phyloP scores from a whole-genome alignment of 2,888 invertebrate genomes.

The Rhagophthalmus giganteus region DNA sequence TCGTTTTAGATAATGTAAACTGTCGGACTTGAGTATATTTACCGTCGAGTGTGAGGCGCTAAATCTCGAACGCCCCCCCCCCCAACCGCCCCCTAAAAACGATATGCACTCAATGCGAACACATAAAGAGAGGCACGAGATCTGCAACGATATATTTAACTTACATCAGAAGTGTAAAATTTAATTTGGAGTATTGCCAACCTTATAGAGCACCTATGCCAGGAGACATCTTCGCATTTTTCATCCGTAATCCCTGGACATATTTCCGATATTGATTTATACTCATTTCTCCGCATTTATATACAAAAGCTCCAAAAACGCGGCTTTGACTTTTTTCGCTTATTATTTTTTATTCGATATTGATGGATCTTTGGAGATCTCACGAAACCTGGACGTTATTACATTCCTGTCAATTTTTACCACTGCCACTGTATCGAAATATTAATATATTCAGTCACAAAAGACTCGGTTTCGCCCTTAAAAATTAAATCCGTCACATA shows the following conservation, averaged over 20 bases:
- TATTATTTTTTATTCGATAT: conserved; percentile 30
- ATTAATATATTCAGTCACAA: too few relatives aligned
- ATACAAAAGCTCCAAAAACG: conserved; percentile 17
- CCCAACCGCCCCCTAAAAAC: too few relatives aligned
- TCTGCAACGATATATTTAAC: conserved; percentile 28
- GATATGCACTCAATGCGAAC: neutral
- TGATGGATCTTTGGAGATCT: conserved; percentile 31
- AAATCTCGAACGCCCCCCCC: too few relatives aligned
- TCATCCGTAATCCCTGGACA: conserved; percentile 30
- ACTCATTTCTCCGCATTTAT: conserved; percentile 26
- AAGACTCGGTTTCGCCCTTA: too few relatives aligned
- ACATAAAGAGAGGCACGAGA: neutral
- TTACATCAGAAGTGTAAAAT: conserved; percentile 34
- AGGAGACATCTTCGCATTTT: conserved; percentile 34
- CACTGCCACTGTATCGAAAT: too few relatives aligned
- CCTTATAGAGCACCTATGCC: conserved; percentile 33
- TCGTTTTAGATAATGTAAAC: too few relatives aligned
- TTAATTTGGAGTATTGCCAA: conserved; percentile 36
- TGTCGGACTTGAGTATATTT: too few relatives aligned
- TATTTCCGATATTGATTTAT: conserved; percentile 31
- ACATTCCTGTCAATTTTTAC: too few relatives aligned
- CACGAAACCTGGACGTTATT: conserved; percentile 18
- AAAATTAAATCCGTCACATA: too few relatives aligned
- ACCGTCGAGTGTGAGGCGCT: too few relatives aligned
- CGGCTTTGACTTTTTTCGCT: conserved; percentile 8